phyloP scores from a whole-genome alignment of 1,140 invertebrate genomes.

The Cotesia glomerata region DNA sequence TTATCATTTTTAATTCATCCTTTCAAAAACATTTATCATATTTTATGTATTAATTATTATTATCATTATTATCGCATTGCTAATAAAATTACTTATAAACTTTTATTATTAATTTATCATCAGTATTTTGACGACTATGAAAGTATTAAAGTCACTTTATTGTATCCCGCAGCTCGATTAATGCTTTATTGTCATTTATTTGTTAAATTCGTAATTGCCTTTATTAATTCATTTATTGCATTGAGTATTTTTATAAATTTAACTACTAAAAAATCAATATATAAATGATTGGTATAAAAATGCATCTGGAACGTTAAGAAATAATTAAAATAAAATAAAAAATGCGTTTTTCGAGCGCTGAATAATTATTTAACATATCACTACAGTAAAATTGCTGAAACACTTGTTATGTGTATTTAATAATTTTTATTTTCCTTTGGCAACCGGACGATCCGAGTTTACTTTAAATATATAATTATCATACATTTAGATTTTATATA shows the following conservation, averaged over 20 bases:
- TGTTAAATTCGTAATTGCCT: neutral
- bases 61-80: slow-evolving; percentile 30
- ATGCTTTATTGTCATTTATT: slow-evolving; percentile 12
- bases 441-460: slow-evolving; percentile 15
- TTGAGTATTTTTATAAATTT: neutral
- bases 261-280: neutral
- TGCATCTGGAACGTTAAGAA: neutral
- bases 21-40: too few species aligned
- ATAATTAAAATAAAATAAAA: neutral
- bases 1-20: slow-evolving; percentile 1
- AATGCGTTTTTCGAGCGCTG: neutral
- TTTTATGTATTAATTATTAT: slow-evolving; percentile 50
- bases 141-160: neutral
- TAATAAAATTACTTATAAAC: neutral
- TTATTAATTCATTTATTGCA: neutral
- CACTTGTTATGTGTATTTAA: too few species aligned
- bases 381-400: too few species aligned
- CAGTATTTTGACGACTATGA: neutral
- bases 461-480: slow-evolving; percentile 35
- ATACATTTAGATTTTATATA: slow-evolving; percentile 8
- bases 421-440: neutral
- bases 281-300: neutral
- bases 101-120: neutral
- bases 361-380: neutral
- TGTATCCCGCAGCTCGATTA: neutral